Evolutionary conservation across 1,140 invertebrate genomes (phyloP).

Genomic region (Eumaeus atala): DNA sequence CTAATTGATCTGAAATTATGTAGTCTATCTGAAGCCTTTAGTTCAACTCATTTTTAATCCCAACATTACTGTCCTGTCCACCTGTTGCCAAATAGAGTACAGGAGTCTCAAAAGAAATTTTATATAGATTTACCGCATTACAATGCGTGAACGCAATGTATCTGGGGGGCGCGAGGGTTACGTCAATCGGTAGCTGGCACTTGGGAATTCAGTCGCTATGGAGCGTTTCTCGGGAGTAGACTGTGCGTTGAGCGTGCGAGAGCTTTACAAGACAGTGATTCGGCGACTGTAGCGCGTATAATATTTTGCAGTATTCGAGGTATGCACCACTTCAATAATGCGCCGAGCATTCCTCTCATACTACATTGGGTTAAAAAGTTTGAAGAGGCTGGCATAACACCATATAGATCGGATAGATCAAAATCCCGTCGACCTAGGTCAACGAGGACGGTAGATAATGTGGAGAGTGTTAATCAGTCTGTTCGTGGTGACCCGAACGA

Average conservation of each 20-base stretch:
- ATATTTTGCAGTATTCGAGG: conserved; percentile 21
- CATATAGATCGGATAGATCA: conserved; percentile 17
- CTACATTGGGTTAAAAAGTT: conserved; percentile 16
- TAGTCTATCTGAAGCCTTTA: no score
- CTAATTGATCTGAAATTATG: no score
- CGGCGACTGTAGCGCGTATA: conserved; percentile 16
- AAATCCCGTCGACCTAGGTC: conserved; percentile 20
- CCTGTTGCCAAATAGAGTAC: no score
- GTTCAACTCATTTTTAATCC: no score
- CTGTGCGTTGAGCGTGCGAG: conserved; percentile 21
- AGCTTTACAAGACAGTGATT: conserved; percentile 22
- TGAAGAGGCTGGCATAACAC: conserved; percentile 20
- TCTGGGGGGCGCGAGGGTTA: no score
- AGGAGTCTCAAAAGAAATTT: no score
- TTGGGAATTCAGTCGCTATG: no score
- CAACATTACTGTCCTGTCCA: no score
- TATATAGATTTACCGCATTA: no score
- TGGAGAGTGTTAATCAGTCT: conserved; percentile 6
- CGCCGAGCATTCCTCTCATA: conserved; percentile 20
- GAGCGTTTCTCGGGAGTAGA: conserved; percentile 20
- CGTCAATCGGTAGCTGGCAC: no score
- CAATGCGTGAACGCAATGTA: no score
- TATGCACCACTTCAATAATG: conserved; percentile 21
- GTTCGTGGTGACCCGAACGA: conserved; percentile 3
- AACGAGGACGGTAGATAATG: conserved; percentile 18